A percentile compares a stretch with the other conserved stretches of the same genome.
phyloP scores from a whole-genome alignment of 2,888 invertebrate genomes.

The Hypercompe scribonia region DNA sequence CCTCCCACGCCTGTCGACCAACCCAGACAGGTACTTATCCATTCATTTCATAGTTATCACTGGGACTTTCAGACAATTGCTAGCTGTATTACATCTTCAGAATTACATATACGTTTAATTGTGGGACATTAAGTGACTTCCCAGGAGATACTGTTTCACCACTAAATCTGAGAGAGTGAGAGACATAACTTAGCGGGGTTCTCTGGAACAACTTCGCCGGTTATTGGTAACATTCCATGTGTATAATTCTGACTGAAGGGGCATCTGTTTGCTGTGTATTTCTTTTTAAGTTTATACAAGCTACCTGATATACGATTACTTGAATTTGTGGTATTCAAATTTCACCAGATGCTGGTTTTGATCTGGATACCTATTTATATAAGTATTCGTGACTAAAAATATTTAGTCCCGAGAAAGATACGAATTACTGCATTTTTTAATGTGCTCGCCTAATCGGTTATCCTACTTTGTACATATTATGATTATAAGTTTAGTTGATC shows the following conservation, averaged over 20 bases:
- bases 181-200: not conserved
- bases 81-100: not conserved
- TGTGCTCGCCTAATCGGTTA: not conserved
- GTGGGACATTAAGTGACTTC: not conserved
- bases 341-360: not conserved
- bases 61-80: not conserved
- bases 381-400: not conserved
- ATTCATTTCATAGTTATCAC: not conserved
- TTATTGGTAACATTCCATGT: not conserved
- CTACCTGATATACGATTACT: not conserved
- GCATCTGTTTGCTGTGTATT: not conserved
- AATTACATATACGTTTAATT: not conserved
- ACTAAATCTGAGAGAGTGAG: not conserved
- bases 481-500: not conserved
- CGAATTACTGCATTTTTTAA: not conserved
- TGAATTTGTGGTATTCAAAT: not conserved
- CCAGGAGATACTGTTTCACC: not conserved
- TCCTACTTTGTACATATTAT: not conserved
- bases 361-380: not conserved
- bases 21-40: slow-evolving; percentile 71
- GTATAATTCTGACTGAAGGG: not conserved
- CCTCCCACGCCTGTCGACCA: slow-evolving; percentile 71
- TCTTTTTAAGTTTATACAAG: not conserved
- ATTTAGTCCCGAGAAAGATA: not conserved
- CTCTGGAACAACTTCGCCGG: not conserved